Conservation (phyloP, 2,113 vertebrate species). For the Loxodonta africana region DNA sequence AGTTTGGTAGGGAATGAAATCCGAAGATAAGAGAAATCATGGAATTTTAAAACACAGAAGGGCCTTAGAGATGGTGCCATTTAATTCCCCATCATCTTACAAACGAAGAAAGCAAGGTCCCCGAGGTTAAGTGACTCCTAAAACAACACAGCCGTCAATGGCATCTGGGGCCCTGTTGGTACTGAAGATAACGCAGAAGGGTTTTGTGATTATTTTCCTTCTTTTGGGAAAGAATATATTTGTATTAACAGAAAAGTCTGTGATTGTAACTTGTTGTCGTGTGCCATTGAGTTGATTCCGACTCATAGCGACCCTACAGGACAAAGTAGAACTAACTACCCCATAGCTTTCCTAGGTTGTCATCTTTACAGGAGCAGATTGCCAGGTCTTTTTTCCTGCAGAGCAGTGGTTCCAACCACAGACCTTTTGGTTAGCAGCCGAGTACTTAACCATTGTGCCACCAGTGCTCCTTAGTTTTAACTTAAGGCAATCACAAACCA, state of each 20-base stretch:
- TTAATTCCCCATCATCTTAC: neutral
- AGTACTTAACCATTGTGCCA: neutral
- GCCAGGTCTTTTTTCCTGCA: no score
- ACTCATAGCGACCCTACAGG: no score
- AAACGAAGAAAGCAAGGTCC: neutral
- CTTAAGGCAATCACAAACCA: neutral
- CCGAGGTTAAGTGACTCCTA: neutral
- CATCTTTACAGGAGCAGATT: no score
- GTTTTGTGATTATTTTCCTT: neutral
- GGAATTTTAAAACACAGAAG: slow-evolving; percentile 42
- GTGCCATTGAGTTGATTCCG: no score
- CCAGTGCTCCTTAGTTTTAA: neutral
- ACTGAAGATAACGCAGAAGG: neutral
- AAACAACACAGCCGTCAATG: neutral
- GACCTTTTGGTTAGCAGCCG: neutral
- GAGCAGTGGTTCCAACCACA: no score
- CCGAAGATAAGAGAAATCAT: slow-evolving; percentile 25
- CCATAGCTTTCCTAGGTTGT: neutral
- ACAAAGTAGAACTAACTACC: neutral
- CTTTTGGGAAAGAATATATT: slow-evolving; percentile 4
- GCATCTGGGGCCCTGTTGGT: neutral
- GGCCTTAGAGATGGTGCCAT: neutral
- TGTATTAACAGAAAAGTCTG: neutral
- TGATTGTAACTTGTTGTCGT: neutral
- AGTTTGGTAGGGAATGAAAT: slow-evolving; percentile 36